Evolutionary conservation across 2,888 invertebrate species (phyloP).

Genomic region (Archips crataeganus): DNA sequence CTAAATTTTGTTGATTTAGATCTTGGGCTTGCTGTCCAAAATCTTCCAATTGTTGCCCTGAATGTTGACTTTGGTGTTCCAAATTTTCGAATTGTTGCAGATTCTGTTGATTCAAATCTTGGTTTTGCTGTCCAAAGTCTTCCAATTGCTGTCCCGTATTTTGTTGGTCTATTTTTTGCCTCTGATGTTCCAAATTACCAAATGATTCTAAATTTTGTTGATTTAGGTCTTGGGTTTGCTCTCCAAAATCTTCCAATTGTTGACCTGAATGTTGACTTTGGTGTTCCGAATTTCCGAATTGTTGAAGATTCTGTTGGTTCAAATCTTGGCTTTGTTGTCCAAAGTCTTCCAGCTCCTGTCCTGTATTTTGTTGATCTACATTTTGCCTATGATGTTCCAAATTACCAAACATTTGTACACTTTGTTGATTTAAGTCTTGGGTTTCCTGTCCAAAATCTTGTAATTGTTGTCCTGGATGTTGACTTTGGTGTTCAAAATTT

Average conservation of each 20-base stretch:
- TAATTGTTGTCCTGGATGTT: background rate
- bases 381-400: constrained; percentile 40
- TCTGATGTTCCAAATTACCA: background rate
- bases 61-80: constrained; percentile 25
- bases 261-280: constrained; percentile 30
- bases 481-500: constrained; percentile 1
- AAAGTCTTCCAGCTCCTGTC: constrained; percentile 9
- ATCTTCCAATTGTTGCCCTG: background rate
- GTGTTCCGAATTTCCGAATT: constrained; percentile 44
- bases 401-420: background rate
- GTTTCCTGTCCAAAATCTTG: constrained; percentile 8
- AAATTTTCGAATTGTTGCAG: constrained; percentile 2
- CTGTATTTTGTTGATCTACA: constrained; percentile 16
- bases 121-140: constrained; percentile 41
- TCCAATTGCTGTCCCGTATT: constrained; percentile 47
- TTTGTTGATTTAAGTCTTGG: constrained; percentile 11
- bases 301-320: constrained; percentile 37
- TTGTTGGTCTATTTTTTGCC: constrained; percentile 44
- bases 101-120: constrained; percentile 10
- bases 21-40: constrained; percentile 41
- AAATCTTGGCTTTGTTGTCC: constrained; percentile 24
- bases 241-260: constrained; percentile 20
- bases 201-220: constrained; percentile 3
- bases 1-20: background rate
- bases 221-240: constrained; percentile 37